Conservation (phyloP, 2,888 invertebrate species). For the Drosophila fungiperda region DNA sequence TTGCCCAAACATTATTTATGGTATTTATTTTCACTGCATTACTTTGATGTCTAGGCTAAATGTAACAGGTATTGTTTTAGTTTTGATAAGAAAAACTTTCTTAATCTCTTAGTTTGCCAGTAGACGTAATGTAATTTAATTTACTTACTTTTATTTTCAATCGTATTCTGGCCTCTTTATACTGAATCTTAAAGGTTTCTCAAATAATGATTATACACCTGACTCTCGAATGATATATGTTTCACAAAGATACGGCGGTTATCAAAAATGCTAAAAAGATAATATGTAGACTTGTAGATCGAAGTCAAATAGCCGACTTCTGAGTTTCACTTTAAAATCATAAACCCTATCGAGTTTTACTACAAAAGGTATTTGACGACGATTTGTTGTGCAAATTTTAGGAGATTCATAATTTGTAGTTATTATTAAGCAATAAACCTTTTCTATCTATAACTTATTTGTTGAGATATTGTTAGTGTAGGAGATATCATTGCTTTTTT, state of each 20-base stretch:
- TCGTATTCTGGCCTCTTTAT: no score
- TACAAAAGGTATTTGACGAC: neutral
- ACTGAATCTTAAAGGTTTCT: neutral
- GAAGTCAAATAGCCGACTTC: neutral
- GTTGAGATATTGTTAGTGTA: neutral
- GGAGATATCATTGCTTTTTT: neutral
- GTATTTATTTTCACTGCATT: constrained; percentile 10
- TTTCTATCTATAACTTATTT: neutral
- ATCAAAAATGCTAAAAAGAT: neutral
- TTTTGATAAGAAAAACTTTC: neutral
- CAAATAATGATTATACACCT: neutral
- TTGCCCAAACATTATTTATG: constrained; percentile 32
- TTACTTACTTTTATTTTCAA: neutral
- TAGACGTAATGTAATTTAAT: neutral
- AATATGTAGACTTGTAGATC: neutral
- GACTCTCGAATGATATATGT: neutral
- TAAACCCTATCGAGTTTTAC: neutral
- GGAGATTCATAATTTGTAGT: neutral
- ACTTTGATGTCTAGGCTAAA: neutral
- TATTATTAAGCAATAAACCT: neutral
- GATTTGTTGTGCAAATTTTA: neutral
- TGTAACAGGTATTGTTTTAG: constrained; percentile 6
- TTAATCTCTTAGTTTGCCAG: neutral
- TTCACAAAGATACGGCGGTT: neutral
- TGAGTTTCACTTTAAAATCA: neutral